Evolutionary conservation across 1,140 invertebrate species (phyloP), one percentile per base, ranked within the genome.

Genomic region (Tigriopus japonicus): DNA sequence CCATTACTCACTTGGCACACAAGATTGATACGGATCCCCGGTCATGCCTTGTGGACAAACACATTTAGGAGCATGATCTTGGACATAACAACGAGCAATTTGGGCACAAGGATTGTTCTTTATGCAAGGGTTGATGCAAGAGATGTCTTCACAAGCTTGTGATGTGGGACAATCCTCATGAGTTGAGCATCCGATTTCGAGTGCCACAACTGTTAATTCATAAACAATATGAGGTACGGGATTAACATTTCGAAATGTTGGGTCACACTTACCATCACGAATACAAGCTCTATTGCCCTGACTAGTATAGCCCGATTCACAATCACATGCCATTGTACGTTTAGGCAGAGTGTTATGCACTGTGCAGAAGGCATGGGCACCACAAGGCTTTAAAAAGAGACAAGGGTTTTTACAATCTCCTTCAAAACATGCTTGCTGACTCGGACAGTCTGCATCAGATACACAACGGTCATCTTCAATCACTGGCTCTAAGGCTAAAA

Each of bases 391-490:
- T 23, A 90, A 72, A 0, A 78, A 74, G 7, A 75, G 69, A 65
- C 89, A 94, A 1, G 88, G 88, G 14, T 58, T 58, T 58, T 42
- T 23, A 10, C 55, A 40, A 10, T 42, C 55, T 42, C 21, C 55
- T 2, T 58, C 14, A 41, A 41, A 35, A 19, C 55, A 58, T 2
- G 41, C 41, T 41, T 58, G 13, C 70, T 91, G 81, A 62, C 84
- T 80, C 1, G 87, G 85, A 73, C 89, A 94, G 62, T 93, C 87
- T 60, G 83, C 83, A 69, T 90, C 87, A 59, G 83, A 83, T 65
- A 81, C 78, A 72, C 89, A 93, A 15, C 86, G 83, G 80, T 12
- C 5, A 19, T 76, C 19, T 76, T 49, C 45, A 12, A 49, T 12
- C n/a, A 58, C 40, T 28, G 55, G 55, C 40, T 58, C 55, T n/a